Percentiles rank a stretch among this genome's conserved stretches.
Evolutionary conservation across 2,797 vertebrate genomes (phyloP).

Genomic region (Schizopygopsis malacanthus): DNA sequence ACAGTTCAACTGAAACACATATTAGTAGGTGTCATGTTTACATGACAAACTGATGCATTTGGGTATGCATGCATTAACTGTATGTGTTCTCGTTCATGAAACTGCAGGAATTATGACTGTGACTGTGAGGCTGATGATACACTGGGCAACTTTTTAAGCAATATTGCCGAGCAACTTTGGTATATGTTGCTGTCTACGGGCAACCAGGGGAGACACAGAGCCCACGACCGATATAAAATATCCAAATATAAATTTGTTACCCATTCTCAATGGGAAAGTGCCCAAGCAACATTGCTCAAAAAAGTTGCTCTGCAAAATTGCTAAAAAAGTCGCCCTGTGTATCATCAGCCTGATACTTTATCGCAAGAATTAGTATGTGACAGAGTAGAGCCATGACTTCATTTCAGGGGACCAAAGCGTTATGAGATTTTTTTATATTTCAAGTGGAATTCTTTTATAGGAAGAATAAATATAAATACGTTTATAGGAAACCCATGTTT

Average conservation of each 20-base stretch:
- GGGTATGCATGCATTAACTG: neutral
- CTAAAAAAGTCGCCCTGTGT: neutral
- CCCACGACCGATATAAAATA: neutral
- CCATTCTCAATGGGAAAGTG: neutral
- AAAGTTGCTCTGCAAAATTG: neutral
- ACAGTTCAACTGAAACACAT: neutral
- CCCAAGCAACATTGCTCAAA: neutral
- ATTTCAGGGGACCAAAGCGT: neutral
- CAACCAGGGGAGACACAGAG: neutral
- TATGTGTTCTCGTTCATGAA: slow-evolving; percentile 18
- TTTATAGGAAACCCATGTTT: neutral
- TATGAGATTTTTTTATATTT: neutral
- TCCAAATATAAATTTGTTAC: neutral
- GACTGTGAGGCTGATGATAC: neutral
- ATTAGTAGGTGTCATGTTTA: neutral
- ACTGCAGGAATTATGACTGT: slow-evolving; percentile 3
- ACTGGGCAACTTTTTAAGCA: no score
- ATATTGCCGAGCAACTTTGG: neutral
- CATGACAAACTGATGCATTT: neutral
- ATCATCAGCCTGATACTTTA: neutral
- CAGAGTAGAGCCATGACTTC: neutral
- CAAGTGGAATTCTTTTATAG: neutral
- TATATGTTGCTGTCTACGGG: neutral
- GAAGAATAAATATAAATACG: no score
- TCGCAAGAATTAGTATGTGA: neutral